phyloP scores from a whole-genome alignment of 2,888 invertebrate genomes.

The Agriotes lineatus region DNA sequence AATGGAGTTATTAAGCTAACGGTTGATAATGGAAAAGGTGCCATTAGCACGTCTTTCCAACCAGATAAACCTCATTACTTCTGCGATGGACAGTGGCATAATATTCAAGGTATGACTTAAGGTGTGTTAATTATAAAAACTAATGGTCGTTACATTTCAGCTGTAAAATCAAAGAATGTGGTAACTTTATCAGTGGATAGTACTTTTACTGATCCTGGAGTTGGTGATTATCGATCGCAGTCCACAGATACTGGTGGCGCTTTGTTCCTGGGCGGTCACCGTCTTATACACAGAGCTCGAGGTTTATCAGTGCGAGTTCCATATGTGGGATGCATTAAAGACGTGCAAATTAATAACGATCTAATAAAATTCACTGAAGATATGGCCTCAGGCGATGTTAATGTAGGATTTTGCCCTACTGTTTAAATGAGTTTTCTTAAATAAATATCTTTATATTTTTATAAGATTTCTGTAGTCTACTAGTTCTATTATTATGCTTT shows the following conservation, averaged over 20 bases:
- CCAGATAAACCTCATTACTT: slow-evolving; percentile 76
- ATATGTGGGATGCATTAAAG: slow-evolving; percentile 85
- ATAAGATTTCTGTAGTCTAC: too few species aligned
- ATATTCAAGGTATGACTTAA: slow-evolving; percentile 82
- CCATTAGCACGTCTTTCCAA: slow-evolving; percentile 80
- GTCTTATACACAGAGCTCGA: slow-evolving; percentile 67
- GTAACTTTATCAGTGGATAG: slow-evolving; percentile 90
- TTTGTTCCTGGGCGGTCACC: slow-evolving; percentile 92
- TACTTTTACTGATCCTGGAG: slow-evolving; percentile 78
- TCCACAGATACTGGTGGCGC: slow-evolving; percentile 87
- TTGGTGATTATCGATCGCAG: slow-evolving; percentile 72
- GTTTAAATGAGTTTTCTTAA: too few species aligned
- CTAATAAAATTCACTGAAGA: slow-evolving; percentile 67
- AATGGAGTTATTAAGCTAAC: slow-evolving; percentile 87
- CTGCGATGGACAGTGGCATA: slow-evolving; percentile 97
- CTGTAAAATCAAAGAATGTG: slow-evolving; percentile 90
- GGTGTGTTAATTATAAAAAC: too few species aligned
- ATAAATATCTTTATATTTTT: too few species aligned
- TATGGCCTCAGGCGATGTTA: slow-evolving; percentile 79
- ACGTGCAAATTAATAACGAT: slow-evolving; percentile 74
- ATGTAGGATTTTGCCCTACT: slow-evolving; percentile 83
- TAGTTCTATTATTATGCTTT: too few species aligned
- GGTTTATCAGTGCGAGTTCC: slow-evolving; percentile 80
- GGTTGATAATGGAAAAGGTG: slow-evolving; percentile 87
- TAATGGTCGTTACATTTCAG: slow-evolving; percentile 66